Conservation (phyloP, 2,113 vertebrate species). For the Centropus unirufus region DNA sequence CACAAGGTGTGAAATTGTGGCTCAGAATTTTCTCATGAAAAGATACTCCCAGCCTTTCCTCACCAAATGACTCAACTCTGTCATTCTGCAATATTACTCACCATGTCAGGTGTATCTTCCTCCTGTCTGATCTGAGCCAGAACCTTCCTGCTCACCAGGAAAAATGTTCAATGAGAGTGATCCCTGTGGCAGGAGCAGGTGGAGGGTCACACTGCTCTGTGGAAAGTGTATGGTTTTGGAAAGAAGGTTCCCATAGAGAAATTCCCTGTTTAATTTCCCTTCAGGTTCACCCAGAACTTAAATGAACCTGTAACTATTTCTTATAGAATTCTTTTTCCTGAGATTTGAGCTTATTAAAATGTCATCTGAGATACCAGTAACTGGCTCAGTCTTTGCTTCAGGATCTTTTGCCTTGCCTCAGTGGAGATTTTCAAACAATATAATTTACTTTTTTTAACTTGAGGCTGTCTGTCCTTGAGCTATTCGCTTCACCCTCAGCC, state of each 20-base stretch:
- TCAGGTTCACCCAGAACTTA: background rate
- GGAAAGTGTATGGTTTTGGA: background rate
- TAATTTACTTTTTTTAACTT: background rate
- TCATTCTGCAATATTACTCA: background rate
- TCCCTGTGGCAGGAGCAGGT: background rate
- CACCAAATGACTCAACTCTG: background rate
- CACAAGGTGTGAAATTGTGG: background rate
- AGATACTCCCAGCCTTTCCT: background rate
- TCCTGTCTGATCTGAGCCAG: background rate
- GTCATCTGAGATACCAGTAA: constrained; percentile 12
- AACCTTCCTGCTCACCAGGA: background rate
- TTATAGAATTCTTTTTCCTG: background rate
- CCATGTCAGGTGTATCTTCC: background rate
- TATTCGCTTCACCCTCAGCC: background rate
- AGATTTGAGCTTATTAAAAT: constrained; percentile 34
- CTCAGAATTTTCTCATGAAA: background rate
- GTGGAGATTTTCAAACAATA: background rate
- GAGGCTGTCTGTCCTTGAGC: background rate
- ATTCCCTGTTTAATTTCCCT: background rate
- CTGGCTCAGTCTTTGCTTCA: constrained; percentile 2
- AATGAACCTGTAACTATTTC: constrained; percentile 19
- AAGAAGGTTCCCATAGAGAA: background rate
- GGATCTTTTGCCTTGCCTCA: background rate
- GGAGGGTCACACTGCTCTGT: background rate
- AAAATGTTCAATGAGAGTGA: background rate